Evolutionary conservation across 2,888 invertebrate genomes (phyloP), one percentile per base, ranked within the genome.

Genomic region (Trichacis sp.): DNA sequence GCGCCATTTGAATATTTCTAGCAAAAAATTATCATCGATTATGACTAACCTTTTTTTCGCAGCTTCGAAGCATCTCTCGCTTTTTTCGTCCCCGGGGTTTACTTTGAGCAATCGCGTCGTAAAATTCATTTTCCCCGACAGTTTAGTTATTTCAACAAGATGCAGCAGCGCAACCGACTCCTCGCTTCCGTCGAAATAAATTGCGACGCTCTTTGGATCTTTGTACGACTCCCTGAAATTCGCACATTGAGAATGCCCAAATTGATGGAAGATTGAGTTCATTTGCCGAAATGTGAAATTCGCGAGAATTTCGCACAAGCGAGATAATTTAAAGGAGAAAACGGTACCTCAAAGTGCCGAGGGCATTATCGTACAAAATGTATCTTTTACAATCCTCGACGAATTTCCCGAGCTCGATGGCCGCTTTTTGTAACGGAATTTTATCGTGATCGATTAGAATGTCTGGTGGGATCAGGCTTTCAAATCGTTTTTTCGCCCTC

Each of bases 401-500:
- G 30, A 70, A 70, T 40, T 63, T 46, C 49, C 60, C 36, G 18
- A 57, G 68, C 58, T 63, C 63, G 20, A 54, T 17, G 17, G 64
- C 42, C 6, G 57, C 50, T 18, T 54, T 47, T 59, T 50, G 63
- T 60, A 67, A 63, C 9, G 63, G 63, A 48, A 61, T 63, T 58
- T 61, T 50, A 38, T 63, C 54, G 2, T 52, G 52, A 55, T 70
- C 60, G 33, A 82, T 68, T 12, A 84, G 47, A 45, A 77, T 70
- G 48, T 71, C 56, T 42, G 69, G 38, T 1, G 81, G 77, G 51
- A 80, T 67, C 14, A 80, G 71, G 63, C 81, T 74, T 58, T 83
- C 74, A 68, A 88, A 82, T 76, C 79, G 84, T 14, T 78, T 72
- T 71, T 80, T 84, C 1, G 86, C 87, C 59, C 70, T 72, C 15